phyloP scores from a whole-genome alignment of 2,888 invertebrate species.

The Euzophera pinguis region DNA sequence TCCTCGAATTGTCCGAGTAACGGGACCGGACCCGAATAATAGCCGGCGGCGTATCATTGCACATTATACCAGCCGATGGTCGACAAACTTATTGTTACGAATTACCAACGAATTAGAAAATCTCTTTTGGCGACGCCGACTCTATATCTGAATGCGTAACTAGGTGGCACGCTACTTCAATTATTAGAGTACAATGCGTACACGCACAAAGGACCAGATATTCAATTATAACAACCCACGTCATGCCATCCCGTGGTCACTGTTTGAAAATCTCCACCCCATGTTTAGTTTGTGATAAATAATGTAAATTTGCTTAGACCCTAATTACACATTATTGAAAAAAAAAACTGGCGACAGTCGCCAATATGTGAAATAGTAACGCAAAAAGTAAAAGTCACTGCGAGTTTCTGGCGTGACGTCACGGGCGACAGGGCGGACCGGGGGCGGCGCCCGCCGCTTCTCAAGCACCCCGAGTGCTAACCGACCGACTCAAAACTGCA shows the following conservation, averaged over 20 bases:
- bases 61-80: conserved; percentile 61
- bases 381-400: conserved; percentile 65
- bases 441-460: conserved; percentile 64
- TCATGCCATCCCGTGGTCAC: conserved; percentile 38
- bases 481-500: conserved; percentile 53
- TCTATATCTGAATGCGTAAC: conserved; percentile 62
- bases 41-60: conserved; percentile 68
- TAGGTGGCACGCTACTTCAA: conserved; percentile 65
- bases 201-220: conserved; percentile 16
- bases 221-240: conserved; percentile 26
- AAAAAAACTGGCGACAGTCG: conserved; percentile 73
- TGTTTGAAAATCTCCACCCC: conserved; percentile 37
- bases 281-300: conserved; percentile 56
- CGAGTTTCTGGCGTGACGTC: conserved; percentile 66
- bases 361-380: conserved; percentile 66
- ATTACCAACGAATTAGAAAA: conserved; percentile 74
- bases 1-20: conserved; percentile 65
- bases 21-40: conserved; percentile 60
- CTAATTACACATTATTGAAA: conserved; percentile 64
- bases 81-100: conserved; percentile 59
- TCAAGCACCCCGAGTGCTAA: conserved; percentile 40
- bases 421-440: conserved; percentile 72
- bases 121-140: conserved; percentile 53
- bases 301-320: conserved; percentile 59
- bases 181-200: conserved; percentile 35